Percentiles rank a stretch among this genome's conserved stretches.
phyloP scores from a whole-genome alignment of 2,113 vertebrate species.

The Lutjanus erythropterus region DNA sequence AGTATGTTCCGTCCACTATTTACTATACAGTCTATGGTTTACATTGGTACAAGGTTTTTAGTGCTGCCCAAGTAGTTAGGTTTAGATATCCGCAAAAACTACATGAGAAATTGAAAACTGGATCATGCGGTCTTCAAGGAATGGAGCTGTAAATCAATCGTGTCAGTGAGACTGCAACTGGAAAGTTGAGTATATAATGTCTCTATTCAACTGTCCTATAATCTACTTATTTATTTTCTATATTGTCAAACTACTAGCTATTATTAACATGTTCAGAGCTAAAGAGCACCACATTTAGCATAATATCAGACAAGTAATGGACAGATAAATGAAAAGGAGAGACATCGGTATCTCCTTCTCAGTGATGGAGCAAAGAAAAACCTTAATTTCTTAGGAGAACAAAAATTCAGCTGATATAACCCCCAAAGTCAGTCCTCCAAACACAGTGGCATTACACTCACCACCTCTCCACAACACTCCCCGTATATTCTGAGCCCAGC shows the following conservation, averaged over 20 bases:
- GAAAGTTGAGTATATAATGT: background rate
- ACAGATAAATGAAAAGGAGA: background rate
- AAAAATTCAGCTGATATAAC: background rate
- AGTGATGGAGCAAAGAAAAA: background rate
- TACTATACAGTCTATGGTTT: no score
- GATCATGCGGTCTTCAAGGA: background rate
- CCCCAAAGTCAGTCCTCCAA: conserved; percentile 1
- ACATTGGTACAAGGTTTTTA: no score
- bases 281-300: background rate
- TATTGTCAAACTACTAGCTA: background rate
- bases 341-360: background rate
- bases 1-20: no score
- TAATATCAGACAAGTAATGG: no score
- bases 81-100: background rate
- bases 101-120: background rate
- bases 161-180: no score
- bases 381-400: background rate
- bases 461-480: conserved; percentile 10
- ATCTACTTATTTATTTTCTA: background rate
- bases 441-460: background rate
- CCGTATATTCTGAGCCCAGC: background rate
- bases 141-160: background rate
- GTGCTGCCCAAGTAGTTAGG: no score
- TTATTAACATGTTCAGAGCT: background rate
- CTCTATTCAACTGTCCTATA: background rate